phyloP scores from a whole-genome alignment of 2,888 invertebrate genomes.

The Hemithea aestivaria region DNA sequence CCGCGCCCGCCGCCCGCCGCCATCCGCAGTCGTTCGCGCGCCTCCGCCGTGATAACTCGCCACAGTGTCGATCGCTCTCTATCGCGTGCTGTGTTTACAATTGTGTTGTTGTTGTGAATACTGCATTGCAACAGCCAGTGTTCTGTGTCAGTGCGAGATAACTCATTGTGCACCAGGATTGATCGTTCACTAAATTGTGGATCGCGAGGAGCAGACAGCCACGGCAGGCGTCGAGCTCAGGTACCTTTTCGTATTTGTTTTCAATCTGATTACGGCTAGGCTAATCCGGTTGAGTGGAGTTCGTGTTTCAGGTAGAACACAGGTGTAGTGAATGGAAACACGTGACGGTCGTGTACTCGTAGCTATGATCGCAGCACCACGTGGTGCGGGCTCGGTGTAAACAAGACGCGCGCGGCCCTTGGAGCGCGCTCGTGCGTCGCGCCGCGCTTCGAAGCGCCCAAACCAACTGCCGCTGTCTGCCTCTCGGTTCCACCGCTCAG shows the following conservation, averaged over 20 bases:
- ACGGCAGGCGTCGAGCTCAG: conserved; percentile 73
- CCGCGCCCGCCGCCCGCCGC: conserved; percentile 38
- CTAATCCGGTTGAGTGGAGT: conserved; percentile 43
- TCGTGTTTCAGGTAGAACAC: conserved; percentile 33
- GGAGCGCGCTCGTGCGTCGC: conserved; percentile 28
- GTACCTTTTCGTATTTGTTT: conserved; percentile 66
- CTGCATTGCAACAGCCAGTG: conserved; percentile 49
- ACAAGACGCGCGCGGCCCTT: conserved; percentile 49
- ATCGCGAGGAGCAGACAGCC: conserved; percentile 52
- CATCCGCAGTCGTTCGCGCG: conserved; percentile 62
- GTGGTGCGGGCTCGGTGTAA: conserved; percentile 66
- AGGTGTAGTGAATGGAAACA: conserved; percentile 54
- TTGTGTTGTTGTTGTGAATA: conserved; percentile 61
- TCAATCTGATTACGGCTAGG: conserved; percentile 56
- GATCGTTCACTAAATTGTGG: conserved; percentile 45
- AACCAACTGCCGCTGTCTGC: conserved; percentile 24
- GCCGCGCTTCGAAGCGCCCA: conserved; percentile 13
- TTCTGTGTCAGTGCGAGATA: conserved; percentile 47
- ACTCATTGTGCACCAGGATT: conserved; percentile 30
- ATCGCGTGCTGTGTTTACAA: conserved; percentile 67
- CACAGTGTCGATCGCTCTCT: conserved; percentile 42
- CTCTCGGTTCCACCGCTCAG: conserved; percentile 15
- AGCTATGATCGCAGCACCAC: conserved; percentile 53
- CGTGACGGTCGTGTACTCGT: conserved; percentile 54
- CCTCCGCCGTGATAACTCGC: conserved; percentile 55